phyloP scores from a whole-genome alignment of 37 sponge, comb jelly and placozoan genomes.

The Mnemiopsis leidyi region DNA sequence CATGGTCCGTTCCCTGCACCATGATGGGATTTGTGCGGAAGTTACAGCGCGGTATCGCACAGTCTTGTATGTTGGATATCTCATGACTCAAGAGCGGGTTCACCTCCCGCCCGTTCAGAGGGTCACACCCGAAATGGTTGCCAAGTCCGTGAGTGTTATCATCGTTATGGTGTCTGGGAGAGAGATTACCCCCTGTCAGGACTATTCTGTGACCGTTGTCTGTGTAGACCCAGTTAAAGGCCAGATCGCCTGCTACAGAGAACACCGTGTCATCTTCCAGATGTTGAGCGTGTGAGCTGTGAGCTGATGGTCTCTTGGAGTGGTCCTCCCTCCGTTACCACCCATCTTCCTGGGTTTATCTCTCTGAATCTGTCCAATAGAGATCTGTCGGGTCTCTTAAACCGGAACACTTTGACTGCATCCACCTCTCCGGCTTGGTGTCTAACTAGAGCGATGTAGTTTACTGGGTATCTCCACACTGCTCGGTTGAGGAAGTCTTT shows the following conservation, averaged over 20 bases:
- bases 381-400: neutral
- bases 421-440: neutral
- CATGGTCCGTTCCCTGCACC: constrained; percentile 12
- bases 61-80: constrained; percentile 1
- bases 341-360: neutral
- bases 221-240: constrained; percentile 20
- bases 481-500: neutral
- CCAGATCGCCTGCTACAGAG: neutral
- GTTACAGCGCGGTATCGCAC: neutral
- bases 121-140: neutral
- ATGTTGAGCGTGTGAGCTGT: neutral
- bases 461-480: neutral
- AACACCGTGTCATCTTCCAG: neutral
- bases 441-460: neutral
- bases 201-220: constrained; percentile 26
- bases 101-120: neutral
- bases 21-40: neutral
- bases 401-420: neutral
- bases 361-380: neutral
- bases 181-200: neutral
- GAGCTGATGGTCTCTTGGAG: neutral
- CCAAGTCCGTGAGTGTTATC: constrained; percentile 29
- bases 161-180: neutral
- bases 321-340: neutral
- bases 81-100: neutral